Base-by-base conservation (phyloP, 1,140 invertebrate genomes). In the Globodera rostochiensis region DNA sequence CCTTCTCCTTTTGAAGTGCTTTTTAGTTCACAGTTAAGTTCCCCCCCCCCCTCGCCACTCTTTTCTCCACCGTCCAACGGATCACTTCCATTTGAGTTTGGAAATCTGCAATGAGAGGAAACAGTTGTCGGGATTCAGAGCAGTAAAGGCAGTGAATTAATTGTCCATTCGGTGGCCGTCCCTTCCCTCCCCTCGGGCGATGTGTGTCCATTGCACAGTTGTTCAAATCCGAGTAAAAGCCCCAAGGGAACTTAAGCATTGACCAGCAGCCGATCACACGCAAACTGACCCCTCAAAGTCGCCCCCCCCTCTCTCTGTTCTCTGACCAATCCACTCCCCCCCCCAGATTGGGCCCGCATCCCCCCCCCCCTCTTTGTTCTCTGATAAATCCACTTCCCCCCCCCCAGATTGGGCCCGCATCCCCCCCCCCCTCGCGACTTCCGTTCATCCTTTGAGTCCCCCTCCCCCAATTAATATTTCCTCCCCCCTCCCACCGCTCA, bases 91-190 rank as follows among this genome's bases (percentile, higher is more conserved):
- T 60, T 7, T 60, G 57, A 60, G 8, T 60, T 60, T 60, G 9
- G 57, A 60, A 15, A 60, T 13, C 1, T 1, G 9, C 11, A 60
- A 60, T 13, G 57, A 15, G 15, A 60, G 57, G 57, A 60, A 60
- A 60, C 57, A 60, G 57, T 60, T 60, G 57, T 60, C 15, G 13
- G 57, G 15, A 5, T 60, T 60, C 15, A 5, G 3, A 15, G 57
- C 57, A 15, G 57, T 15, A 60, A 60, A 60, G 5, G 57, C 57
- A 19, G 57, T 60, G 57, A 71, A 71, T 71, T 71, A 25, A 71
- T 71, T 71, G 69, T 71, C 69, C 69, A 71, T 71, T 71, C 69
- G 15, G 57, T 60, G 69, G 69, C 8, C 69, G 25, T 36, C 69
- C 69, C 11, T 47, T 71, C 21, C 13, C n/a, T 47, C 11, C 69